Conservation (phyloP, 2,797 vertebrate genomes). For the Sebastes iracundus region DNA sequence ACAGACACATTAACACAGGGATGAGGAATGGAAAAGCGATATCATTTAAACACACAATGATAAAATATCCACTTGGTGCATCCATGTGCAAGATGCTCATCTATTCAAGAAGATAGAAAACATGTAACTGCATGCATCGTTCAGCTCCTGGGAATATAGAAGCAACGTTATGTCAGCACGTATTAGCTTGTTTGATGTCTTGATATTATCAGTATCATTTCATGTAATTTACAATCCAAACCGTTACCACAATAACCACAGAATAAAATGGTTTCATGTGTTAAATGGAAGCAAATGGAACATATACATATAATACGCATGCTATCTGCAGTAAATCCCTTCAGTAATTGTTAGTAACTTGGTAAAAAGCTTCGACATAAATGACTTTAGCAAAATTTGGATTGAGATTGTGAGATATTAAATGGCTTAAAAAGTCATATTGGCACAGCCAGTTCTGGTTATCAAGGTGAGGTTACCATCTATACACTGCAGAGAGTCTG, state of each 20-base stretch:
- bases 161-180: constrained; percentile 8
- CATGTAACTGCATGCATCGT: constrained; percentile 32
- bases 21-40: constrained; percentile 77
- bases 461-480: not conserved
- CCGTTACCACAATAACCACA: not conserved
- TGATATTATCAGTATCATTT: not conserved
- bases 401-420: not conserved
- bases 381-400: not conserved
- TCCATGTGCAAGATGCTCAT: constrained; percentile 43
- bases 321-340: too few species aligned
- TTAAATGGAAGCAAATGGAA: not conserved
- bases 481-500: not conserved
- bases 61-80: constrained; percentile 56
- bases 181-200: constrained; percentile 17
- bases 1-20: constrained; percentile 79
- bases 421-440: not conserved
- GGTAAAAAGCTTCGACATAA: not conserved
- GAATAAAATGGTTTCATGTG: not conserved
- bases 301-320: not conserved
- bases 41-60: constrained; percentile 68
- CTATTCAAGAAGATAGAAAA: constrained; percentile 25
- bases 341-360: not conserved
- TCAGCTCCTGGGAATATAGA: constrained; percentile 28
- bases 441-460: not conserved
- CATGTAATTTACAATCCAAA: not conserved